Evolutionary conservation across 2,888 invertebrate species (phyloP).

Genomic region (Melanotus villosus): DNA sequence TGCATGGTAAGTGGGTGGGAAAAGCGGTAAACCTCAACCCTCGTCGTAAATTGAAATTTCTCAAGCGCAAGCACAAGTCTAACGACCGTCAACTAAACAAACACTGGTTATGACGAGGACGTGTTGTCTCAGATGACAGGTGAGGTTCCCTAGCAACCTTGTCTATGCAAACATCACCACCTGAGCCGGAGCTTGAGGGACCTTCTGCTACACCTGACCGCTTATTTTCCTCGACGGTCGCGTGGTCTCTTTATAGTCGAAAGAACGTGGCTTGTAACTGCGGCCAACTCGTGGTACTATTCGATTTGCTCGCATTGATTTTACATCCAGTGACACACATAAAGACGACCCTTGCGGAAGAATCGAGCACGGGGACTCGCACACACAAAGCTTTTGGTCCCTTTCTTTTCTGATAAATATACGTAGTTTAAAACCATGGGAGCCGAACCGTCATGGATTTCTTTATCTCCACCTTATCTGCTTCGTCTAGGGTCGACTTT

Average conservation of each 20-base stretch:
- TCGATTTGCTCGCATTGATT: slow-evolving; percentile 56
- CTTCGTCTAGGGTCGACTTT: slow-evolving; percentile 47
- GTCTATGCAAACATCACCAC: slow-evolving; percentile 60
- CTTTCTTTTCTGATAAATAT: slow-evolving; percentile 41
- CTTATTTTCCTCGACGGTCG: slow-evolving; percentile 18
- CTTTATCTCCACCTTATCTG: slow-evolving; percentile 46
- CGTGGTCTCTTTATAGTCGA: slow-evolving; percentile 41
- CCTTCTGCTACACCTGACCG: slow-evolving; percentile 39
- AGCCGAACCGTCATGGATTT: slow-evolving; percentile 43
- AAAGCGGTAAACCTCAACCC: slow-evolving; percentile 44
- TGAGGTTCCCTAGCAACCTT: slow-evolving; percentile 60
- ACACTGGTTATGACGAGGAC: slow-evolving; percentile 50
- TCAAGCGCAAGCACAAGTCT: slow-evolving; percentile 47
- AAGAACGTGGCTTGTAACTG: slow-evolving; percentile 42
- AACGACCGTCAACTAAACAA: slow-evolving; percentile 50
- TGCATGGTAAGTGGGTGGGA: slow-evolving; percentile 42
- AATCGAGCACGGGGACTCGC: slow-evolving; percentile 38
- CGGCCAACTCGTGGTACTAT: slow-evolving; percentile 41
- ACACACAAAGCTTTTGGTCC: slow-evolving; percentile 41
- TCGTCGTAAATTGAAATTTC: slow-evolving; percentile 46
- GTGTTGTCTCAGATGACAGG: slow-evolving; percentile 51
- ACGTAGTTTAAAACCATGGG: slow-evolving; percentile 44
- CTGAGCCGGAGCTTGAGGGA: slow-evolving; percentile 48
- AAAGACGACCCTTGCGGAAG: slow-evolving; percentile 50
- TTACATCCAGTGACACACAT: slow-evolving; percentile 53